Conservation (phyloP, 2,888 invertebrate species). For the Sthenelais limicola region DNA sequence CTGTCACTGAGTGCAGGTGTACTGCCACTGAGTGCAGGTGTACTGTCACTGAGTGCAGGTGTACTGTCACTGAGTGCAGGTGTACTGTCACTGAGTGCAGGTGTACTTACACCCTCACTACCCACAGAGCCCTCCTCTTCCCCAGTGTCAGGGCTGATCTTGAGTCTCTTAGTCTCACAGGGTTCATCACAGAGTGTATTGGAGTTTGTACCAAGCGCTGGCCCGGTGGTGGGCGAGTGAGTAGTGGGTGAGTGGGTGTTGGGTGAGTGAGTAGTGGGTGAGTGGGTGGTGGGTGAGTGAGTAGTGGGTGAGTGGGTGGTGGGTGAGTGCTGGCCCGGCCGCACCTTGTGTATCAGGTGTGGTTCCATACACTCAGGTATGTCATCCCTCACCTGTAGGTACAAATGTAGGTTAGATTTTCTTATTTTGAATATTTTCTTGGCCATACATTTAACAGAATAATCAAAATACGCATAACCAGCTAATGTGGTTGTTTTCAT, state of each 20-base stretch:
- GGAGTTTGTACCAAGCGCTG: neutral
- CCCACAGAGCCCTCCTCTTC: neutral
- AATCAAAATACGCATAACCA: too few species aligned
- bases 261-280: neutral
- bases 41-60: too few species aligned
- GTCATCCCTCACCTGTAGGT: conserved; percentile 46
- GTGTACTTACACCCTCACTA: too few species aligned
- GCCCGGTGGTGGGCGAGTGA: neutral
- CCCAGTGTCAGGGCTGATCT: neutral
- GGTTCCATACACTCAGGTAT: conserved; percentile 46
- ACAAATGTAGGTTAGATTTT: neutral
- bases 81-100: too few species aligned
- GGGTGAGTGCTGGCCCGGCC: neutral
- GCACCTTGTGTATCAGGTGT: conserved; percentile 46
- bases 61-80: too few species aligned
- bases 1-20: too few species aligned
- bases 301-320: neutral
- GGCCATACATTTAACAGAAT: too few species aligned
- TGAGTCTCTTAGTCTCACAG: neutral
- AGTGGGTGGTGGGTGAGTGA: neutral
- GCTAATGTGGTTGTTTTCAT: too few species aligned
- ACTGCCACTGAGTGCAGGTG: too few species aligned
- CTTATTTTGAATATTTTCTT: too few species aligned
- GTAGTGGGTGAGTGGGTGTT: neutral
- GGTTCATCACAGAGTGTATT: neutral